phyloP scores from a whole-genome alignment of 2,888 invertebrate species.

The Perdita meconis region DNA sequence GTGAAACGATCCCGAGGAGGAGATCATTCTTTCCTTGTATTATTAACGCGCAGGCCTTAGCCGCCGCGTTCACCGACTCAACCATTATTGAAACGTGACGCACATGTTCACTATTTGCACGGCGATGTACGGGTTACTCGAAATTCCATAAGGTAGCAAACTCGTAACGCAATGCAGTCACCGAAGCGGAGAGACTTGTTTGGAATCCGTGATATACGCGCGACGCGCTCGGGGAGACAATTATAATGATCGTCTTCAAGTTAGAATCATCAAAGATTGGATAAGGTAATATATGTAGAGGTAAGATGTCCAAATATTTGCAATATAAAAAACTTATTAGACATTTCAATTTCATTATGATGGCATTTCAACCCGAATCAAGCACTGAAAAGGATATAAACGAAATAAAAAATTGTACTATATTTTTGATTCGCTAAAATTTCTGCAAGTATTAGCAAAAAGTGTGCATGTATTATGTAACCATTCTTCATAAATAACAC shows the following conservation, averaged over 20 bases:
- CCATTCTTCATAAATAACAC: too few species aligned
- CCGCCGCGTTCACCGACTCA: background rate
- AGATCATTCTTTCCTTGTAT: constrained; percentile 18
- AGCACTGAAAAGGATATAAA: too few species aligned
- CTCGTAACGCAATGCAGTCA: constrained; percentile 11
- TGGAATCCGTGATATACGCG: constrained; percentile 19
- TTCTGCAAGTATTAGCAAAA: too few species aligned
- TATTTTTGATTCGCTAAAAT: too few species aligned
- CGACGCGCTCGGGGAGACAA: constrained; percentile 2
- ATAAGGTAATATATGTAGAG: too few species aligned
- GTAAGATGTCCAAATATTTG: too few species aligned
- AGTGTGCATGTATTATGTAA: too few species aligned
- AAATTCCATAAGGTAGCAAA: constrained; percentile 15
- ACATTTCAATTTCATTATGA: too few species aligned
- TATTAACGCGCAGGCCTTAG: constrained; percentile 18
- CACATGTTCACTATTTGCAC: constrained; percentile 12
- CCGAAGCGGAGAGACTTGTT: constrained; percentile 8
- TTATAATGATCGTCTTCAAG: background rate
- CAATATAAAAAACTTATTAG: too few species aligned
- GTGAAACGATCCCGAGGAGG: background rate
- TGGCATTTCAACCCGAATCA: too few species aligned
- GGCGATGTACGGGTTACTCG: constrained; percentile 1
- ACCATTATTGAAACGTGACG: constrained; percentile 39
- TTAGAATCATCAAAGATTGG: too few species aligned
- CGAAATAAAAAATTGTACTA: too few species aligned